Evolutionary conservation across 2,888 invertebrate species (phyloP).

Genomic region (Cyrtodaria siliqua): DNA sequence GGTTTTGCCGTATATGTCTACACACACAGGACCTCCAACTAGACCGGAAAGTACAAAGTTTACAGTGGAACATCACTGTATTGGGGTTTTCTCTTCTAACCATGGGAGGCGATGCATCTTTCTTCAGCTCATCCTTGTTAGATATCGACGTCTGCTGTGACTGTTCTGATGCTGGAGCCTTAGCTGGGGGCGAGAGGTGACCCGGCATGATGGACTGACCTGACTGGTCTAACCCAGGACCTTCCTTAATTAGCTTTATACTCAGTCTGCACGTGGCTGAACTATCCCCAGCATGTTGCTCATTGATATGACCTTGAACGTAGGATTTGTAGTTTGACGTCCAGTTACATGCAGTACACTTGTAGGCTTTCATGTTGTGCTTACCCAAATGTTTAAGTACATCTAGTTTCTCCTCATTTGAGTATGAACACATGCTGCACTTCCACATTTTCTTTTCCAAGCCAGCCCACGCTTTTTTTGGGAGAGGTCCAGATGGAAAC

Average conservation of each 20-base stretch:
- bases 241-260: slow-evolving; percentile 67
- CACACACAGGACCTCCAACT: slow-evolving; percentile 71
- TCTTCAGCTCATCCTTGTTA: no score
- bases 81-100: not conserved
- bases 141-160: not conserved
- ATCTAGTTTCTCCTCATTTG: slow-evolving; percentile 73
- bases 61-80: slow-evolving; percentile 69
- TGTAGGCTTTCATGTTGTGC: slow-evolving; percentile 79
- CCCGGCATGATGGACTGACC: slow-evolving; percentile 26
- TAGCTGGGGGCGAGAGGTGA: not conserved
- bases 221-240: slow-evolving; percentile 44
- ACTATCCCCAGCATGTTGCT: slow-evolving; percentile 72
- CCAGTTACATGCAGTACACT: slow-evolving; percentile 84
- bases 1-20: slow-evolving; percentile 74
- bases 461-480: slow-evolving; percentile 35
- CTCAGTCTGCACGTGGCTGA: slow-evolving; percentile 64
- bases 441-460: slow-evolving; percentile 88
- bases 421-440: slow-evolving; percentile 95
- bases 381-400: slow-evolving; percentile 79
- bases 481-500: slow-evolving; percentile 15
- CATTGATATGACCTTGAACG: slow-evolving; percentile 83
- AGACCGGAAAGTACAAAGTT: slow-evolving; percentile 74
- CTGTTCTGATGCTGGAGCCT: not conserved
- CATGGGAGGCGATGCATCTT: no score
- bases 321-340: slow-evolving; percentile 85